Evolutionary conservation across 2,113 vertebrate species (phyloP).

Genomic region (Epinephelus lanceolatus): DNA sequence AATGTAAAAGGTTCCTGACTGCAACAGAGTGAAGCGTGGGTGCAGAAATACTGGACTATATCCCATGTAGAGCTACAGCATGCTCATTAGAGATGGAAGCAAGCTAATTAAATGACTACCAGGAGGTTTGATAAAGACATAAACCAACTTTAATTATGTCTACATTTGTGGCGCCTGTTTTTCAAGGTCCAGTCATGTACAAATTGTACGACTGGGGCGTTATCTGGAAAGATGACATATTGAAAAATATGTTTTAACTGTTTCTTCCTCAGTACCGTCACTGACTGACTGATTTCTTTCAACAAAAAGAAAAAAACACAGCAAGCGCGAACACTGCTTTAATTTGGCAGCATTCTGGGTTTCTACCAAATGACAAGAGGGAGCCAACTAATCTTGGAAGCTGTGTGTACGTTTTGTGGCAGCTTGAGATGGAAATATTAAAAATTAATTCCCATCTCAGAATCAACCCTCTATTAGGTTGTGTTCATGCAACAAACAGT

Average conservation of each 20-base stretch:
- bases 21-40: not conserved
- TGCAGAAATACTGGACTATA: not conserved
- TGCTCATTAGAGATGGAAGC: not conserved
- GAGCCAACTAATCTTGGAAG: conserved; percentile 31
- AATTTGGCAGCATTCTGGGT: conserved; percentile 21
- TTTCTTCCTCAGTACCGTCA: not conserved
- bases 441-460: conserved; percentile 15
- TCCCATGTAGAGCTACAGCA: not conserved
- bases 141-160: not conserved
- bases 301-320: not conserved
- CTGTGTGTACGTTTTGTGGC: conserved; percentile 21
- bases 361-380: conserved; percentile 4
- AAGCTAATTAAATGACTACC: not conserved
- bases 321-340: not conserved
- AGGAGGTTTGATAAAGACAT: not conserved
- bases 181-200: not conserved
- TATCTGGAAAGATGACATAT: not conserved
- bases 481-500: not conserved
- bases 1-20: not conserved
- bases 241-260: not conserved
- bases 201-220: not conserved
- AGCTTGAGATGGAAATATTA: conserved; percentile 16
- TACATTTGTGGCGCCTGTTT: not conserved
- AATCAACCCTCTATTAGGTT: not conserved
- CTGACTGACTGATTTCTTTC: not conserved